These are phyloP conservation scores for Hoplostethus atlanticus DNA, from an alignment of 2,797 vertebrate genomes.

Conservation along the genomic window DNA sequence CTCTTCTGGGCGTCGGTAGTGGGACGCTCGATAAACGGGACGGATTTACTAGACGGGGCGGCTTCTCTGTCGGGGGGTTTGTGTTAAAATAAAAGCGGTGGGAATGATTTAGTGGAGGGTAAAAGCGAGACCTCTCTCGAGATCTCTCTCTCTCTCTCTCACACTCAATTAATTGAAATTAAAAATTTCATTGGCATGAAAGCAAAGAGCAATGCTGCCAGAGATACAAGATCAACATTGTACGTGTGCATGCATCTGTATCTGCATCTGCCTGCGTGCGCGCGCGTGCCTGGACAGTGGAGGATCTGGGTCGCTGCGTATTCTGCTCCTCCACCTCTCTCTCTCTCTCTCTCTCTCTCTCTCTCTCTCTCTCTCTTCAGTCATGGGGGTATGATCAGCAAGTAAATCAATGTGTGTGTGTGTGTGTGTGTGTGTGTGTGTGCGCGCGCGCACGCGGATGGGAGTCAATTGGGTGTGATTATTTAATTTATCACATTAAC, in stretches of 20 bases:
- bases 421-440: too few relatives aligned
- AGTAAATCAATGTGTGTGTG: too few relatives aligned
- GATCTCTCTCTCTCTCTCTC: too few relatives aligned
- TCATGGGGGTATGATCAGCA: too few relatives aligned
- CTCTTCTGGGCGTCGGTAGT: slow-evolving; percentile 42
- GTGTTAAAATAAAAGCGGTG: neutral
- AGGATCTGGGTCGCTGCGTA: slow-evolving; percentile 13
- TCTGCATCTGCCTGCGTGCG: neutral
- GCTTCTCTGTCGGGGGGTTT: slow-evolving; percentile 28
- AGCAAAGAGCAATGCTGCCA: slow-evolving; percentile 1
- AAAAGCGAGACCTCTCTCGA: too few relatives aligned
- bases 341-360: neutral
- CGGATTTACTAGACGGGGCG: slow-evolving; percentile 19
- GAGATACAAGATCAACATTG: neutral
- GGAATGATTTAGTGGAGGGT: neutral
- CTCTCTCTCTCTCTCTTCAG: neutral
- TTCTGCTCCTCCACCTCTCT: neutral
- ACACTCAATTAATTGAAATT: too few relatives aligned
- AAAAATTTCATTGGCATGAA: neutral
- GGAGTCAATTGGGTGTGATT: too few relatives aligned
- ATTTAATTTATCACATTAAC: too few relatives aligned
- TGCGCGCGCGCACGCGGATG: too few relatives aligned
- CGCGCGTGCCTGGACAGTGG: neutral
- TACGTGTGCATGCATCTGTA: slow-evolving; percentile 2
- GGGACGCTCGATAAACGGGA: slow-evolving; percentile 55